These are phyloP conservation scores for Phrynocephalus guinanensis DNA, from an alignment of 2,797 vertebrate genomes.

Conservation along the genomic window DNA sequence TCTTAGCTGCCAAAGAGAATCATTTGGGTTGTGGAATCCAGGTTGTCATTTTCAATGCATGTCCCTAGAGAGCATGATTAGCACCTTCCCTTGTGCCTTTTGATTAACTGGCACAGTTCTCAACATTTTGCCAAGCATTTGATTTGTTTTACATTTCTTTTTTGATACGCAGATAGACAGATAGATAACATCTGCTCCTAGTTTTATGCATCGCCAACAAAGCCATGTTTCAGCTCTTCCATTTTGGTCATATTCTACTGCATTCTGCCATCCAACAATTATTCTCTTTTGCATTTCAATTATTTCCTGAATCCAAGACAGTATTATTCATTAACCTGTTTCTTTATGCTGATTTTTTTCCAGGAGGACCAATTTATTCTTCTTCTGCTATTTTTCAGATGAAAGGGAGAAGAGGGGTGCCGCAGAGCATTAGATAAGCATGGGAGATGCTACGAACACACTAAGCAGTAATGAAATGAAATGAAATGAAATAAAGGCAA, in stretches of 20 bases:
- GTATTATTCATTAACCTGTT: not conserved
- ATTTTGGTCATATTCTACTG: not conserved
- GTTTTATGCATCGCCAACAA: not conserved
- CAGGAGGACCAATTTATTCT: not conserved
- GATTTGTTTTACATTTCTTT: not conserved
- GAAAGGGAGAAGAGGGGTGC: not conserved
- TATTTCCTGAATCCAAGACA: not conserved
- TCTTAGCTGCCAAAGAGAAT: not conserved
- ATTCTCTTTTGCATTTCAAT: not conserved
- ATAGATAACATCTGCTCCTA: not conserved
- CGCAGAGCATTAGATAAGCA: not conserved
- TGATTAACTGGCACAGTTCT: too few relatives aligned
- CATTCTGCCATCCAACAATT: not conserved
- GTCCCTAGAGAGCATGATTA: too few relatives aligned
- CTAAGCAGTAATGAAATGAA: slow-evolving; percentile 8
- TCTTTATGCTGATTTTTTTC: not conserved
- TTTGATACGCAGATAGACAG: not conserved
- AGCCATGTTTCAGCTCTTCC: not conserved
- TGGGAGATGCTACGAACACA: not conserved
- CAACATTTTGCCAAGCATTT: not conserved
- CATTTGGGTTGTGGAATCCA: not conserved
- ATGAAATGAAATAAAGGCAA: not conserved
- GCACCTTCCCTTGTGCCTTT: too few relatives aligned
- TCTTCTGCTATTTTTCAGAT: not conserved
- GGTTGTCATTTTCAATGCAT: too few relatives aligned